Base-by-base conservation (phyloP, 2,797 vertebrate genomes). In the Xiphophorus birchmanni region DNA sequence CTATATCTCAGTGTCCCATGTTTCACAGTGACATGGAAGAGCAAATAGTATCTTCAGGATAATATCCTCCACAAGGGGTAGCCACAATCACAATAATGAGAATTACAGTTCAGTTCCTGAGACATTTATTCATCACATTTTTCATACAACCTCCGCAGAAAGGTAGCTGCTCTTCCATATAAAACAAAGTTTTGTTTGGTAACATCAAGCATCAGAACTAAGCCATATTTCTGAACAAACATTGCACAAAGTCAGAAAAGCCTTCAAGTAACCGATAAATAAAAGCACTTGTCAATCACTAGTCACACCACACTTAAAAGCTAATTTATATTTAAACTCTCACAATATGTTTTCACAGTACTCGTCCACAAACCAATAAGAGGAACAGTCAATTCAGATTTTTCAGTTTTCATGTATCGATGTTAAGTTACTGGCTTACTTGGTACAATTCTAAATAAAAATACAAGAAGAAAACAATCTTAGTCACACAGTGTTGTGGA, bases 81-180 rank as follows among this genome's bases (percentile, higher is more conserved):
- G 89, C 92, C 90, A 93, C 84, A 92, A 84, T 90, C 92, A 91
- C 92, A 93, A 81, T 83, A 86, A 91, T 88, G 80, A 92, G 47
- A 86, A 82, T 67, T 75, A 86, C 56, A 78, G 32, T 80, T 91
- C 48, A 84, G 80, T 94, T 94, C 93, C 93, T 94, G 92, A 95
- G 91, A 91, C 92, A 92, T 96, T 95, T 95, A 95, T 94, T 95
- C 72, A 80, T 89, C 88, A 86, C 65, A 90, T 91, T 88, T 89
- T 84, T 76, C 81, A 90, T 54, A 85, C 77, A 52, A 78, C 58
- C 69, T 89, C 83, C 74, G 90, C 86, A 73, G 86, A 91, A 92
- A 91, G 73, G 79, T 37, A 50, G 63, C 73, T 81, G 80, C 78
- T 80, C 45, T 52, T 75, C n/a, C 21, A 73, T 69, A 56, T 45